These are phyloP conservation scores for Craniophora ligustri DNA, from an alignment of 2,888 invertebrate genomes.

Conservation along the genomic window DNA sequence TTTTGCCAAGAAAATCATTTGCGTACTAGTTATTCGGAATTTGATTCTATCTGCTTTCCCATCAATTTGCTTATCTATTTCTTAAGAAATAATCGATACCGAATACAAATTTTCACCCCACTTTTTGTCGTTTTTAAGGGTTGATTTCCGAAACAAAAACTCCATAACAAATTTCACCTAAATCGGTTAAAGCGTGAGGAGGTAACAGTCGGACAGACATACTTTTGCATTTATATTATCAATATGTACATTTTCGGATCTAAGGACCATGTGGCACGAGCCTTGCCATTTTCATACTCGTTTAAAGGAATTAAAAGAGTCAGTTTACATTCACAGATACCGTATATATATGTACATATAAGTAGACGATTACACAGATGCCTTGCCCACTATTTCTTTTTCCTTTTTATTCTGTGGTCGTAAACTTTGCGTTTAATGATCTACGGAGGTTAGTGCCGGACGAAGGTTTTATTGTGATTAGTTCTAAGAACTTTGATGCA, in stretches of 20 bases:
- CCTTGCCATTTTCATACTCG: slow-evolving; percentile 22
- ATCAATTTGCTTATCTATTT: too few relatives aligned
- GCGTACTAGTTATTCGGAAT: too few relatives aligned
- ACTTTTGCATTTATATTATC: too few relatives aligned
- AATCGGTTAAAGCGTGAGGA: too few relatives aligned
- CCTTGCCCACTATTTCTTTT: slow-evolving; percentile 29
- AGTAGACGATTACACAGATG: slow-evolving; percentile 39
- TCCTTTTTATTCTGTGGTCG: slow-evolving; percentile 14
- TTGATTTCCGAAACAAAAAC: too few relatives aligned
- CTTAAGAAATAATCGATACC: too few relatives aligned
- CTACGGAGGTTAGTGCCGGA: slow-evolving; percentile 22
- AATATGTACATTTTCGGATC: too few relatives aligned
- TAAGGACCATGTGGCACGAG: background rate
- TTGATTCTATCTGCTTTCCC: too few relatives aligned
- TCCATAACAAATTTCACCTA: too few relatives aligned
- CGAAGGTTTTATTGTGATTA: slow-evolving; percentile 30
- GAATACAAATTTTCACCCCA: too few relatives aligned
- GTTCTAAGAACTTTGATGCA: slow-evolving; percentile 27
- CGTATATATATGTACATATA: slow-evolving; percentile 43
- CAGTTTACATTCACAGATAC: slow-evolving; percentile 37
- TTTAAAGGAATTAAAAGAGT: slow-evolving; percentile 5
- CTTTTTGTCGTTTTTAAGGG: too few relatives aligned
- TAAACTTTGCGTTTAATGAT: slow-evolving; percentile 34
- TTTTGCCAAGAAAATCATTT: too few relatives aligned
- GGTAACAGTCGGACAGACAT: background rate